Base-by-base conservation (phyloP, 2,888 invertebrate species). In the Drosophila recens region DNA sequence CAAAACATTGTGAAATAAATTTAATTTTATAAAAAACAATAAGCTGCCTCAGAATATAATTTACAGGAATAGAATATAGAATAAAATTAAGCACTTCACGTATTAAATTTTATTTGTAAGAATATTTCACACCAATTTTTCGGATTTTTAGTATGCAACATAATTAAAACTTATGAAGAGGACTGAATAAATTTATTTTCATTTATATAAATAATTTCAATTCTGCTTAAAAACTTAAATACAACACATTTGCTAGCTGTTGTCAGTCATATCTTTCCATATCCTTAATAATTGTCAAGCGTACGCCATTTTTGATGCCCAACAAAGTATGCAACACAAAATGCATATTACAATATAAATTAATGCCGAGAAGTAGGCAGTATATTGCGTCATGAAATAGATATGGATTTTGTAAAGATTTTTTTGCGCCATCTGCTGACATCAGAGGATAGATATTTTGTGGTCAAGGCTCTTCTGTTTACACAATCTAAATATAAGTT, bases 381-480 rank as follows among this genome's bases (percentile, higher is more conserved):
- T 5, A 2, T 1, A 11, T 61, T 20, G 8, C 30, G 20, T 3
- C 2, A 15, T 67, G 66, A 82, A 75, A 78, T 54, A 65, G 66
- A 79, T 71, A 71, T 59, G 68, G 36, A 75, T 80, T 72, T 56
- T 75, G 66, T 62, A 67, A 85, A 73, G 42, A 75, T 46, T 45
- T 45, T 4, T 49, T 20, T 61, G 20, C 23, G 40, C 38, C 58
- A 57, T 56, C 63, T 23, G 83, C 89, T 89, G 89, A 87, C 87
- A 87, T 84, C 89, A 84, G 89, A 66, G 58, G 65, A 77, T 68
- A 73, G 85, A 73, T 56, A 81, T 89, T 73, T 74, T 87, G 72
- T 89, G 89, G 88, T 89, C 84, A 84, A 89, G 84, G 84, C 65
- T 87, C 49, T 62, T 43, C 40, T 79, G 76, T 76, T 84, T 89